These are phyloP conservation scores for Gibbula magus DNA, from an alignment of 2,888 invertebrate genomes.

Conservation along the genomic window DNA sequence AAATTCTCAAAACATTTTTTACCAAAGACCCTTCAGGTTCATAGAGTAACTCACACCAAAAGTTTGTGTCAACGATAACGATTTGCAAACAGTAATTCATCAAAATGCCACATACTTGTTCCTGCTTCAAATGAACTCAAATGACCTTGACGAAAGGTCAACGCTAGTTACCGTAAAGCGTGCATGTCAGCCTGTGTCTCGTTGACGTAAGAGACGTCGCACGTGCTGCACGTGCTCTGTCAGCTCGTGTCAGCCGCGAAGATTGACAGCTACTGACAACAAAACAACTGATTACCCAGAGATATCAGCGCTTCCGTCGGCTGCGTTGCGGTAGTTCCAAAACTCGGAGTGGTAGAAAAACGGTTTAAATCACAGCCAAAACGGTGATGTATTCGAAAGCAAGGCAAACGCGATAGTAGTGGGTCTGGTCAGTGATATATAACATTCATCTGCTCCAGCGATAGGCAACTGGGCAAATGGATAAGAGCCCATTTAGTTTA, in stretches of 20 bases:
- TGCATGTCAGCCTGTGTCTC: background rate
- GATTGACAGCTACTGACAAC: constrained; percentile 18
- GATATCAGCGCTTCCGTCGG: background rate
- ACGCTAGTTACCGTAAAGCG: constrained; percentile 14
- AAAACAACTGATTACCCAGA: constrained; percentile 14
- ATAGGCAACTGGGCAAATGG: background rate
- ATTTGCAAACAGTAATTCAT: background rate
- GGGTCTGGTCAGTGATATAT: background rate
- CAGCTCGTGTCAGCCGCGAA: constrained; percentile 16
- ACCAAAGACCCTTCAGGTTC: too few species aligned
- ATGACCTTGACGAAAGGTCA: constrained; percentile 21
- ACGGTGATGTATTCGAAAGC: background rate
- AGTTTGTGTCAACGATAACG: too few species aligned
- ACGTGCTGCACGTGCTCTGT: constrained; percentile 3
- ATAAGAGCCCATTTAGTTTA: background rate
- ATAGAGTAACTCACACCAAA: too few species aligned
- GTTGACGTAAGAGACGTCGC: constrained; percentile 21
- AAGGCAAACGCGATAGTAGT: background rate
- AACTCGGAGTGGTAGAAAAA: background rate
- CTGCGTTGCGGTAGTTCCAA: constrained; percentile 10
- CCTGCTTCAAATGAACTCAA: background rate
- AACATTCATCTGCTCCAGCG: background rate
- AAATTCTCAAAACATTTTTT: too few species aligned
- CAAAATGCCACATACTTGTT: background rate
- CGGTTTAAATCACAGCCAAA: background rate